A percentile compares a stretch with the other conserved stretches of the same genome.
phyloP scores from a whole-genome alignment of 2,797 vertebrate species.

The Gymnoscopelus microlampas region DNA sequence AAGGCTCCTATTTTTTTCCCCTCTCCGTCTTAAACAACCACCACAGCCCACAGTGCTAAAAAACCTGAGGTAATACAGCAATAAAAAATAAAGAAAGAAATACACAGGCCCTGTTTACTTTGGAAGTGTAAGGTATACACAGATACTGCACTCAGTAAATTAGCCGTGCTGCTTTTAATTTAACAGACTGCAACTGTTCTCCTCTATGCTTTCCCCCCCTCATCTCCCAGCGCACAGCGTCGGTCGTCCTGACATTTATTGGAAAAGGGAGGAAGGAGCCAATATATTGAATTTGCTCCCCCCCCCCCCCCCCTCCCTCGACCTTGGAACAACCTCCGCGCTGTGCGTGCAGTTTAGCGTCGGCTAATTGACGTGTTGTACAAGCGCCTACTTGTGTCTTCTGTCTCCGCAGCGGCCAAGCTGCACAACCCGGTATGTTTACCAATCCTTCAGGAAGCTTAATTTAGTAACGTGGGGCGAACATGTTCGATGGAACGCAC shows the following conservation, averaged over 20 bases:
- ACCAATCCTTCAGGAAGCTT: not conserved
- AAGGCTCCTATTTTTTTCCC: constrained; percentile 16
- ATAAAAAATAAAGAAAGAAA: constrained; percentile 57
- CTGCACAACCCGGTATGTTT: not conserved
- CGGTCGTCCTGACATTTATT: constrained; percentile 57
- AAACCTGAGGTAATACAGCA: constrained; percentile 54
- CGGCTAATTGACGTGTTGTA: constrained; percentile 24
- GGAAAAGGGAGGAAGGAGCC: constrained; percentile 51
- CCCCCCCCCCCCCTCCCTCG: not conserved
- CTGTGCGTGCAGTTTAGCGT: constrained; percentile 9
- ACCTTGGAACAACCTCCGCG: constrained; percentile 55
- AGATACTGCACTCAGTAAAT: constrained; percentile 61
- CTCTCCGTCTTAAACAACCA: constrained; percentile 6
- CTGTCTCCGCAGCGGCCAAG: constrained; percentile 14
- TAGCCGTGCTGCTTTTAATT: constrained; percentile 40
- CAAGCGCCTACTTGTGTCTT: constrained; percentile 32
- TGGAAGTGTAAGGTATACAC: constrained; percentile 56
- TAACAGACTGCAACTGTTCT: constrained; percentile 61
- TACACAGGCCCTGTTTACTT: constrained; percentile 59
- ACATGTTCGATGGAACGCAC: not conserved
- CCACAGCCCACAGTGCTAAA: constrained; percentile 15
- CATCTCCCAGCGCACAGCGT: constrained; percentile 6
- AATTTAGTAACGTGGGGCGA: not conserved
- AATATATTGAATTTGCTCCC: constrained; percentile 53
- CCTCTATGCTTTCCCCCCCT: not conserved